A percentile compares a stretch with the other conserved stretches of the same genome.
Evolutionary conservation across 2,888 invertebrate genomes (phyloP).

Genomic region (Drosophila sordidapex): DNA sequence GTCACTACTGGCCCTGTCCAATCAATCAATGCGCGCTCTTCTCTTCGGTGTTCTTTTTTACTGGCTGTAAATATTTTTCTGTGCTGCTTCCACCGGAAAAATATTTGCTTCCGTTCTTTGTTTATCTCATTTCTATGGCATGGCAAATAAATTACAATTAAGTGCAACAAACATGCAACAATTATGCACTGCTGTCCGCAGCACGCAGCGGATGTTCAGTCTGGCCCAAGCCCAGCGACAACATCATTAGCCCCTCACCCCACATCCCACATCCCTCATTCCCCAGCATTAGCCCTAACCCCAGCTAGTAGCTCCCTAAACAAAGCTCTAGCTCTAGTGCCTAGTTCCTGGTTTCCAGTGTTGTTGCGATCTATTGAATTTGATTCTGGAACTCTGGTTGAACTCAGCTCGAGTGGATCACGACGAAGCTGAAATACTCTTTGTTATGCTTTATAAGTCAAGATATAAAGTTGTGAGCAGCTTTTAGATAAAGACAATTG

Average conservation of each 20-base stretch:
- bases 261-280: slow-evolving; percentile 5
- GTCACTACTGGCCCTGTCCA: slow-evolving; percentile 18
- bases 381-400: slow-evolving; percentile 25
- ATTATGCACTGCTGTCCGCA: slow-evolving; percentile 57
- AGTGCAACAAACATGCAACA: slow-evolving; percentile 74
- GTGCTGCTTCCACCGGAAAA: slow-evolving; percentile 74
- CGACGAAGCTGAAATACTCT: not conserved
- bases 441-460: not conserved
- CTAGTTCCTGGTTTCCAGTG: slow-evolving; percentile 16
- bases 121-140: slow-evolving; percentile 47
- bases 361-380: slow-evolving; percentile 19
- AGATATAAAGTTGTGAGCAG: not conserved
- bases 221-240: slow-evolving; percentile 49
- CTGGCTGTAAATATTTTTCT: slow-evolving; percentile 22
- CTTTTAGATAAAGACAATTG: not conserved
- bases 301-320: slow-evolving; percentile 2
- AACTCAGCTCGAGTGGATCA: not conserved
- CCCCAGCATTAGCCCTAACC: slow-evolving; percentile 4
- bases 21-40: slow-evolving; percentile 58
- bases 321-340: slow-evolving; percentile 16
- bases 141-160: slow-evolving; percentile 78
- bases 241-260: slow-evolving; percentile 62
- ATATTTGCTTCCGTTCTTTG: slow-evolving; percentile 76
- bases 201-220: slow-evolving; percentile 63
- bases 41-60: slow-evolving; percentile 6